phyloP scores from a whole-genome alignment of 2,113 vertebrate species.

The Gallinago undulata region DNA sequence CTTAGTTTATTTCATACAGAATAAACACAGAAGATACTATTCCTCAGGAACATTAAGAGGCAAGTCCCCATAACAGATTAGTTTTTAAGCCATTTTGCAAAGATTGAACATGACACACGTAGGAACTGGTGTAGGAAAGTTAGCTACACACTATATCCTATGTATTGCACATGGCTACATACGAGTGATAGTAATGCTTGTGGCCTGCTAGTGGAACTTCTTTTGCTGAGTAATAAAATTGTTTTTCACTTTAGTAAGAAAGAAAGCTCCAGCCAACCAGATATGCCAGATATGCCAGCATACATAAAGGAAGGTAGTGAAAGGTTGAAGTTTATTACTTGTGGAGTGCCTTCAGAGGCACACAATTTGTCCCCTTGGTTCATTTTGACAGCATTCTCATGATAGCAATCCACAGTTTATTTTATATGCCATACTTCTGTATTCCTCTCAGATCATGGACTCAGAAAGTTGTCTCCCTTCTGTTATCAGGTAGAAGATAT shows the following conservation, averaged over 20 bases:
- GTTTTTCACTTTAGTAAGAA: neutral
- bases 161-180: neutral
- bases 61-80: neutral
- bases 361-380: neutral
- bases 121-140: neutral
- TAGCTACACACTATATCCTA: neutral
- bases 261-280: neutral
- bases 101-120: neutral
- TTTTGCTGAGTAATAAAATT: neutral
- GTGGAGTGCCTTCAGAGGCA: neutral
- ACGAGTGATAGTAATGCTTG: neutral
- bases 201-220: neutral
- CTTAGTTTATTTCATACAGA: neutral
- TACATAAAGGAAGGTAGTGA: neutral
- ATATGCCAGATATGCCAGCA: neutral
- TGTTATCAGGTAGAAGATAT: constrained; percentile 21
- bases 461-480: neutral
- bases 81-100: neutral
- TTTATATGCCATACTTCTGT: neutral
- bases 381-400: neutral
- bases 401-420: constrained; percentile 4
- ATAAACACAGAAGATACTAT: neutral
- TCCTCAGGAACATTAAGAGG: neutral
- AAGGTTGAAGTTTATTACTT: neutral
- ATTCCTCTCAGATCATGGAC: neutral